Evolutionary conservation across 2,113 vertebrate genomes (phyloP).

Genomic region (Campylomormyrus tamandua): DNA sequence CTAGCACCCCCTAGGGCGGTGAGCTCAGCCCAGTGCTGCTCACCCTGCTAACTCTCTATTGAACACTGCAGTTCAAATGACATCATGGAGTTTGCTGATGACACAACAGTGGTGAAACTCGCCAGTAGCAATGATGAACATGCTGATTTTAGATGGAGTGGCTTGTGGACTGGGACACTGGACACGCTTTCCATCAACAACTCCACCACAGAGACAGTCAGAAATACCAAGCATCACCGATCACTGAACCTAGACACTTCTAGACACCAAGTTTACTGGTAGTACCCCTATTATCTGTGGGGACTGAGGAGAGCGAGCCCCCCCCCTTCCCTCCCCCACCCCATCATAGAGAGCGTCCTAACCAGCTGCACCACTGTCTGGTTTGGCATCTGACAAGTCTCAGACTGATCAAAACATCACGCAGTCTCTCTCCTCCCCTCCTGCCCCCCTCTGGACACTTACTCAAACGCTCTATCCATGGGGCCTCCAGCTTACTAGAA

Average conservation of each 20-base stretch:
- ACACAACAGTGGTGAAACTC: not conserved
- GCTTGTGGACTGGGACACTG: not conserved
- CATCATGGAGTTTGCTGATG: not conserved
- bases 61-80: not conserved
- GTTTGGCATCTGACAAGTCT: too few relatives aligned
- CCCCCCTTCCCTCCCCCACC: too few relatives aligned
- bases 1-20: not conserved
- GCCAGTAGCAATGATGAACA: not conserved
- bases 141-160: not conserved
- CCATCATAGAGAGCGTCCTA: too few relatives aligned
- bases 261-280: not conserved
- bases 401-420: too few relatives aligned
- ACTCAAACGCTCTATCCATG: too few relatives aligned
- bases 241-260: not conserved
- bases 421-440: too few relatives aligned
- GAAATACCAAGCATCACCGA: not conserved
- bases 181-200: not conserved
- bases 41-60: not conserved
- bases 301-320: not conserved
- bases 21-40: not conserved
- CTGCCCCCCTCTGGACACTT: too few relatives aligned
- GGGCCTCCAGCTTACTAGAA: too few relatives aligned
- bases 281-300: not conserved
- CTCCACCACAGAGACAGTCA: not conserved
- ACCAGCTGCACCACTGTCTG: too few relatives aligned